Conservation (phyloP, 2,888 invertebrate species). For the Icerya purchasi region DNA sequence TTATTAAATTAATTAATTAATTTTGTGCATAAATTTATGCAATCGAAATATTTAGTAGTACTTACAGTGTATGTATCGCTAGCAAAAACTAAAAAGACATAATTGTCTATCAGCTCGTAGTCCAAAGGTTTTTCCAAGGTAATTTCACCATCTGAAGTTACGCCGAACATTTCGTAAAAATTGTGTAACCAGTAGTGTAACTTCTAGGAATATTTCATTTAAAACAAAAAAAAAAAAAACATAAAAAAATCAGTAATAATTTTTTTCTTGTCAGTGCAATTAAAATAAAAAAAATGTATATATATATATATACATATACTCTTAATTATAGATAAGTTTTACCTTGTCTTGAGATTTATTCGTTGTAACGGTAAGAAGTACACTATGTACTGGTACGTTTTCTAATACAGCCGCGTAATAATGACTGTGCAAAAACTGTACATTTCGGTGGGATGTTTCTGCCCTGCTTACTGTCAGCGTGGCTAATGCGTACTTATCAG, state of each 20-base stretch:
- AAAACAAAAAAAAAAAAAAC: no score
- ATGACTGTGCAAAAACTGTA: slow-evolving; percentile 47
- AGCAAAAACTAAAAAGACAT: slow-evolving; percentile 57
- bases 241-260: no score
- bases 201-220: slow-evolving; percentile 31
- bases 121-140: slow-evolving; percentile 51
- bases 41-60: no score
- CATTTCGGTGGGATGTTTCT: slow-evolving; percentile 30
- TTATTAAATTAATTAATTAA: no score
- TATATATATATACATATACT: no score
- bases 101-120: slow-evolving; percentile 48
- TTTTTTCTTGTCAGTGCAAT: not conserved
- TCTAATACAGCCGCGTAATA: slow-evolving; percentile 53
- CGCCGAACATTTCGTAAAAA: slow-evolving; percentile 49
- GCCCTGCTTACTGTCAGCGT: slow-evolving; percentile 47
- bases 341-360: slow-evolving; percentile 35
- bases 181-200: slow-evolving; percentile 50
- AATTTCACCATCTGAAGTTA: slow-evolving; percentile 59
- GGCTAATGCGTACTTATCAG: slow-evolving; percentile 66
- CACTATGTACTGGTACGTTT: slow-evolving; percentile 48
- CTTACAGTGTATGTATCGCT: slow-evolving; percentile 53
- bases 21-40: no score
- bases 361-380: slow-evolving; percentile 40
- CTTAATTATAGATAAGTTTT: no score
- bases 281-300: no score